phyloP scores from a whole-genome alignment of 2,797 vertebrate species.

The Molossus molossus region DNA sequence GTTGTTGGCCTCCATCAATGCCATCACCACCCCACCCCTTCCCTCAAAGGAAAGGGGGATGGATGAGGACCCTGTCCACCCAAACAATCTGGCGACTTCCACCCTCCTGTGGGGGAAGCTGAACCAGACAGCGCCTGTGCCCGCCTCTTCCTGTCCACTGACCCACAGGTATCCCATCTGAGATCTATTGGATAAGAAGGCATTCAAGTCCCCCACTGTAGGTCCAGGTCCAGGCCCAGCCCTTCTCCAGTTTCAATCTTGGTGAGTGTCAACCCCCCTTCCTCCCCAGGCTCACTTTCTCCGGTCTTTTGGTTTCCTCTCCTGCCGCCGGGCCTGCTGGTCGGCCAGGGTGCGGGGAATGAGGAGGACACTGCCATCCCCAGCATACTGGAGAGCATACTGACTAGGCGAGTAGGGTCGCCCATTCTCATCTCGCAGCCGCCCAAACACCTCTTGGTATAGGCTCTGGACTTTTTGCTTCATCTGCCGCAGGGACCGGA shows the following conservation, averaged over 20 bases:
- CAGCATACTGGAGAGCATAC: slow-evolving; percentile 96
- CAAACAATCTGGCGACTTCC: slow-evolving; percentile 73
- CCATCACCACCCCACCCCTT: slow-evolving; percentile 80
- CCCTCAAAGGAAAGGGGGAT: slow-evolving; percentile 70
- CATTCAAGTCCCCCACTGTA: slow-evolving; percentile 89
- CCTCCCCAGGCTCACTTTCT: slow-evolving; percentile 94
- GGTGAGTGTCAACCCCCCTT: slow-evolving; percentile 84
- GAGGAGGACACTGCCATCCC: slow-evolving; percentile 95
- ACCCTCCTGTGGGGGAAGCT: slow-evolving; percentile 67
- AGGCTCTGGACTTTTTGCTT: slow-evolving; percentile 99
- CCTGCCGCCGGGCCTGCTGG: slow-evolving; percentile 94
- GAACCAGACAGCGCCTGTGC: slow-evolving; percentile 80
- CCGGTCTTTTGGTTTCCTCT: slow-evolving; percentile 97
- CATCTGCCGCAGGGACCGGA: slow-evolving; percentile 97
- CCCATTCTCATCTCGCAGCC: slow-evolving; percentile 97
- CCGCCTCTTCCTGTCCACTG: slow-evolving; percentile 85
- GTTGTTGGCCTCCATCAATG: slow-evolving; percentile 63
- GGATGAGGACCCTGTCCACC: slow-evolving; percentile 75
- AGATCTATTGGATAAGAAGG: slow-evolving; percentile 91
- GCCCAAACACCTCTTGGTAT: slow-evolving; percentile 97
- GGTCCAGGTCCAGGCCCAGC: slow-evolving; percentile 90
- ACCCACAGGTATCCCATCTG: slow-evolving; percentile 88
- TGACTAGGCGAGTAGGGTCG: slow-evolving; percentile 96
- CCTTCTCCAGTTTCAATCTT: slow-evolving; percentile 87
- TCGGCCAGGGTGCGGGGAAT: slow-evolving; percentile 93